These are phyloP conservation scores for Coptodon rendalli DNA, from an alignment of 2,113 vertebrate genomes.

Conservation along the genomic window DNA sequence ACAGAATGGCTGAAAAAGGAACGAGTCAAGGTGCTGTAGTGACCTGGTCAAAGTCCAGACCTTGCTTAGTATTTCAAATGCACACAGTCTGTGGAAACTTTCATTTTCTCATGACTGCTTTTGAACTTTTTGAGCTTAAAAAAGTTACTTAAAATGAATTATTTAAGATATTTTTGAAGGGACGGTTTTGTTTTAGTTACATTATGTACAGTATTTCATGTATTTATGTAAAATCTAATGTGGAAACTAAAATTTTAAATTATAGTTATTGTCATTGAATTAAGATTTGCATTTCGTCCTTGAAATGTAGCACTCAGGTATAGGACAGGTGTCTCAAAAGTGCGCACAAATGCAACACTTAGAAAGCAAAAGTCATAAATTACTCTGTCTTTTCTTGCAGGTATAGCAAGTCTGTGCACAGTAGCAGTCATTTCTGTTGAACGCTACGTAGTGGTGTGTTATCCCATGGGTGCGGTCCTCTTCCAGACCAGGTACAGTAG, in stretches of 20 bases:
- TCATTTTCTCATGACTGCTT: neutral
- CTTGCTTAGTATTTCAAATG: neutral
- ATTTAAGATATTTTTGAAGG: neutral
- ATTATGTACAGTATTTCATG: neutral
- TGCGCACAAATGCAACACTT: neutral
- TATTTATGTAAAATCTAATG: neutral
- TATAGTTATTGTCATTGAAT: neutral
- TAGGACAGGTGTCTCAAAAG: neutral
- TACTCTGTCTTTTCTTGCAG: slow-evolving; percentile 19
- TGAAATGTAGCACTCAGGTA: neutral
- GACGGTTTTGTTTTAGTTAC: neutral
- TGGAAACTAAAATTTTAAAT: neutral
- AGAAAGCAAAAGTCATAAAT: neutral
- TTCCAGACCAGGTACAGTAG: slow-evolving; percentile 60
- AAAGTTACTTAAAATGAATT: neutral
- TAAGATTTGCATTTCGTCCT: neutral
- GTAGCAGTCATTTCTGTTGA: slow-evolving; percentile 73
- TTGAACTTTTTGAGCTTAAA: neutral
- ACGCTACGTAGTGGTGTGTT: slow-evolving; percentile 69
- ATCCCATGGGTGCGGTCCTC: slow-evolving; percentile 59
- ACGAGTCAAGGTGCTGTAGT: neutral
- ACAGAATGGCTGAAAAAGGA: neutral
- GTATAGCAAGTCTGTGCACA: slow-evolving; percentile 71
- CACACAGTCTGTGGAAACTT: neutral
- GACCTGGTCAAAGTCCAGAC: neutral